Evolutionary conservation across 2,888 invertebrate species (phyloP).

Genomic region (Falcaria lacertinaria): DNA sequence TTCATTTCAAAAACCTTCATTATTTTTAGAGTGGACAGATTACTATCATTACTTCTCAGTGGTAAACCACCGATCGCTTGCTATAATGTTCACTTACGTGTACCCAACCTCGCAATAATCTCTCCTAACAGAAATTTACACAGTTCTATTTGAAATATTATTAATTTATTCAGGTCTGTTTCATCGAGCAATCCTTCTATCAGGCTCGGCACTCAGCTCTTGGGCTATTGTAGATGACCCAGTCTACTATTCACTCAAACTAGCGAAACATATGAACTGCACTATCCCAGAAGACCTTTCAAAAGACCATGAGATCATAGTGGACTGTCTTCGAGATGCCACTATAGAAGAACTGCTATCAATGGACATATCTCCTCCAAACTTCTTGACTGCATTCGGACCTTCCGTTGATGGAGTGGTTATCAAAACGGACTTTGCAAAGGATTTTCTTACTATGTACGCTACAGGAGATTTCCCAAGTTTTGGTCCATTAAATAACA

Average conservation of each 20-base stretch:
- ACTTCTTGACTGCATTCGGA: slow-evolving; percentile 92
- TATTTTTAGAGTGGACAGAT: too few relatives aligned
- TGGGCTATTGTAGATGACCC: slow-evolving; percentile 95
- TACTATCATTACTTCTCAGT: too few relatives aligned
- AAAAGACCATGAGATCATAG: slow-evolving; percentile 90
- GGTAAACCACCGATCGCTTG: too few relatives aligned
- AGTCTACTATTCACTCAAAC: slow-evolving; percentile 87
- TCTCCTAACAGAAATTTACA: too few relatives aligned
- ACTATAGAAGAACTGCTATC: slow-evolving; percentile 86
- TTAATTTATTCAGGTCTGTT: slow-evolving; percentile 83
- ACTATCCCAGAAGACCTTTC: slow-evolving; percentile 89
- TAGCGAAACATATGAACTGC: slow-evolving; percentile 91
- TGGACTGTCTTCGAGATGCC: slow-evolving; percentile 89
- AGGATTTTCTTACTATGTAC: slow-evolving; percentile 86
- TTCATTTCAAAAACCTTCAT: too few relatives aligned
- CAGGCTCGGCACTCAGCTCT: slow-evolving; percentile 92
- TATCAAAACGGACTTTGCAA: slow-evolving; percentile 92
- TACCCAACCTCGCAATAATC: too few relatives aligned
- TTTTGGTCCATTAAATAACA: slow-evolving; percentile 79
- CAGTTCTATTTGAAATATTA: slow-evolving; percentile 30
- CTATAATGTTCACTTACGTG: too few relatives aligned
- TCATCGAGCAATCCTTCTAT: slow-evolving; percentile 91
- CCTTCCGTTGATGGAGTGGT: slow-evolving; percentile 97
- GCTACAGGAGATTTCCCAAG: slow-evolving; percentile 82
- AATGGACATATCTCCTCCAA: slow-evolving; percentile 88